These are phyloP conservation scores for Hermetia illucens DNA, from an alignment of 1,140 invertebrate species.

Conservation along the genomic window DNA sequence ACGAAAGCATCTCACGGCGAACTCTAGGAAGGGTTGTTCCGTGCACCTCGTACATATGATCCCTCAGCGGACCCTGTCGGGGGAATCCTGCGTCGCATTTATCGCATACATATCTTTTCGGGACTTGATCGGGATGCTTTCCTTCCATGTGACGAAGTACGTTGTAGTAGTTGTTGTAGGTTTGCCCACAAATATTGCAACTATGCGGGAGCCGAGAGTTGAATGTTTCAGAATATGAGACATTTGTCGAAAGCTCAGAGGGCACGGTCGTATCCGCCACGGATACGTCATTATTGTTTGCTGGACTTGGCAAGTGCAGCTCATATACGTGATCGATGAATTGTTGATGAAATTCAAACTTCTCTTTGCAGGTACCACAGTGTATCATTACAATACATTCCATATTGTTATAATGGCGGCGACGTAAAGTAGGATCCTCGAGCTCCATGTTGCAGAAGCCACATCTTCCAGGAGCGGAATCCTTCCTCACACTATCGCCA, in stretches of 20 bases:
- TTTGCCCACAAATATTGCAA: slow-evolving; percentile 27
- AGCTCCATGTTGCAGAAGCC: slow-evolving; percentile 26
- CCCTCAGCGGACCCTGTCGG: slow-evolving; percentile 22
- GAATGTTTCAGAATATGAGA: no score
- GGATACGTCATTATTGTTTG: no score
- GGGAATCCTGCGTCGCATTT: slow-evolving; percentile 25
- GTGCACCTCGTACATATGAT: slow-evolving; percentile 28
- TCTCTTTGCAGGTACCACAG: slow-evolving; percentile 28
- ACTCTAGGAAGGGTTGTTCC: slow-evolving; percentile 4
- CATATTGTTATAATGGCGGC: slow-evolving; percentile 30
- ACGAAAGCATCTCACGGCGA: slow-evolving; percentile 13
- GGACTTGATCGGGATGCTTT: slow-evolving; percentile 29
- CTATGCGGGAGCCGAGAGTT: slow-evolving; percentile 25
- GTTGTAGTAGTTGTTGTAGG: slow-evolving; percentile 31
- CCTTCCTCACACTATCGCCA: slow-evolving; percentile 25
- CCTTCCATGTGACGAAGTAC: slow-evolving; percentile 30
- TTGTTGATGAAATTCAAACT: slow-evolving; percentile 25
- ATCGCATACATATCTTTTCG: slow-evolving; percentile 27
- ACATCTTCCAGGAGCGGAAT: slow-evolving; percentile 21
- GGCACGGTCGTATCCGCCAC: no score
- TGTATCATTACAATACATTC: slow-evolving; percentile 27
- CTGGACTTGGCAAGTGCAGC: slow-evolving; percentile 23
- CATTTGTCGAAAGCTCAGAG: no score
- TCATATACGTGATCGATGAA: slow-evolving; percentile 29
- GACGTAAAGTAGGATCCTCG: slow-evolving; percentile 24